phyloP scores from a whole-genome alignment of 2,888 invertebrate species.

The Pediacus dermestoides region DNA sequence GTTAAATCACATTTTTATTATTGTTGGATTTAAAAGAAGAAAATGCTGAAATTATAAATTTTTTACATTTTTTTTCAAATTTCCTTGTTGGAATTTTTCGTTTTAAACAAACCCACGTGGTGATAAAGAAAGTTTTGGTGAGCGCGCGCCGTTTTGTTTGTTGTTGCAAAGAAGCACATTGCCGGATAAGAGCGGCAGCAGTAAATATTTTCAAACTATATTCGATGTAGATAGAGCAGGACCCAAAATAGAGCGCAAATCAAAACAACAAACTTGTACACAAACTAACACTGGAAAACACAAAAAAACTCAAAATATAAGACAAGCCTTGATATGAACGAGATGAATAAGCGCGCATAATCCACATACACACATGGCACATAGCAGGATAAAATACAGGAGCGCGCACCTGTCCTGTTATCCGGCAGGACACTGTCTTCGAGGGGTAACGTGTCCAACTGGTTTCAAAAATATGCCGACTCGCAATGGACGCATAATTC shows the following conservation, averaged over 20 bases:
- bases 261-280: slow-evolving; percentile 16
- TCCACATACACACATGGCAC: slow-evolving; percentile 34
- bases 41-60: too few species aligned
- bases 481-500: slow-evolving; percentile 56
- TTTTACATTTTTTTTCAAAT: too few species aligned
- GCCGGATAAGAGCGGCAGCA: slow-evolving; percentile 24
- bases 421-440: slow-evolving; percentile 41
- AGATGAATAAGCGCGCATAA: slow-evolving; percentile 28
- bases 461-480: slow-evolving; percentile 54
- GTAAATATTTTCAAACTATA: slow-evolving; percentile 2
- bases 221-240: neutral
- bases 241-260: slow-evolving; percentile 23
- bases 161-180: slow-evolving; percentile 38
- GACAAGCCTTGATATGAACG: slow-evolving; percentile 17
- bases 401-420: slow-evolving; percentile 37
- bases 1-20: too few species aligned
- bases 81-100: too few species aligned
- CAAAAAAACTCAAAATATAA: slow-evolving; percentile 26
- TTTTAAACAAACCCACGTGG: too few species aligned
- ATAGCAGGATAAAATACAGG: slow-evolving; percentile 18
- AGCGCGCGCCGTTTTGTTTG: slow-evolving; percentile 30
- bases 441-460: slow-evolving; percentile 49
- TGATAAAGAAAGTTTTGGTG: slow-evolving; percentile 20
- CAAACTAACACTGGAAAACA: slow-evolving; percentile 6
- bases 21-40: too few species aligned